A percentile compares a stretch with the other conserved stretches of the same genome.
Evolutionary conservation across 2,888 invertebrate genomes (phyloP).

Genomic region (Drosophila silvestris): DNA sequence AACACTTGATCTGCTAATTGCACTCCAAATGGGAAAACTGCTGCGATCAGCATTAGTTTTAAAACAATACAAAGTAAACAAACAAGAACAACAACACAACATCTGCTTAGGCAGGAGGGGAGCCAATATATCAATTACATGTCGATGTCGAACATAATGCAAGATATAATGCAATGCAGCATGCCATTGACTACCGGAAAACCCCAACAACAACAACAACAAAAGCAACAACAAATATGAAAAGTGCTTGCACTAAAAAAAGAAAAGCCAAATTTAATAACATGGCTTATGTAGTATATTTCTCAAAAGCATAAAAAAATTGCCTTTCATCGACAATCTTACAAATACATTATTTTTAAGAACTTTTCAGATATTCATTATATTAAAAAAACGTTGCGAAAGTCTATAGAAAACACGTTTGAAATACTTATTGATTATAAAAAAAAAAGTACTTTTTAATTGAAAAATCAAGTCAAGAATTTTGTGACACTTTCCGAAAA

Average conservation of each 20-base stretch:
- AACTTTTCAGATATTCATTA: neutral
- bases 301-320: too few relatives aligned
- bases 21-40: constrained; percentile 48
- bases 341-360: neutral
- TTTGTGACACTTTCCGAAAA: neutral
- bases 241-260: constrained; percentile 28
- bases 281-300: neutral
- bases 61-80: constrained; percentile 66
- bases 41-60: constrained; percentile 68
- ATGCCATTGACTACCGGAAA: constrained; percentile 67
- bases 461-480: neutral
- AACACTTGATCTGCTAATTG: constrained; percentile 31
- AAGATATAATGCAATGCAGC: constrained; percentile 50
- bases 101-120: constrained; percentile 54
- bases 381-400: neutral
- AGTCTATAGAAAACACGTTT: neutral
- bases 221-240: constrained; percentile 37
- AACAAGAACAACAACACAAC: constrained; percentile 60
- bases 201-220: constrained; percentile 49
- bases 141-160: constrained; percentile 71
- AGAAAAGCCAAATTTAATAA: neutral
- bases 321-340: neutral
- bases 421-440: neutral
- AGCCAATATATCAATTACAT: constrained; percentile 76
- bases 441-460: neutral